Base-by-base conservation (phyloP, 2,113 vertebrate genomes). In the Ptilorrhoa leucosticta region DNA sequence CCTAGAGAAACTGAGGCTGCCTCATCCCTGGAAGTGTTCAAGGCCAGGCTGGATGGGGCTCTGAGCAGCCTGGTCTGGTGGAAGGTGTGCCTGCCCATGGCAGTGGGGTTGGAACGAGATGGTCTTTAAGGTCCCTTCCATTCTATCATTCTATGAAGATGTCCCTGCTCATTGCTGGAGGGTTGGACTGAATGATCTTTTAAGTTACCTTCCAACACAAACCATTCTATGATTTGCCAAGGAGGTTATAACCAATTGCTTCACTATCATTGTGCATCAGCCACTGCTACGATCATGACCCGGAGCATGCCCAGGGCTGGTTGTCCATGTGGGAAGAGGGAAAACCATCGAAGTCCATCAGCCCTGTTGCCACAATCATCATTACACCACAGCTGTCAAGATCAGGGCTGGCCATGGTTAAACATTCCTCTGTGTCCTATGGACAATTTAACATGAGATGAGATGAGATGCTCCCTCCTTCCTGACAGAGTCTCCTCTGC, bases 271-370 rank as follows among this genome's bases (percentile, higher is more conserved):
- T 0, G 2, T 1, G 3, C 26, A 86, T 27, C 44, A 87, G 33
- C 40, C 83, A 48, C 14, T 2, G 3, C 76, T 64, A 20, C 0
- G 0, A 9, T 37, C 12, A 1, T 22, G 45, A 60, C 40, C 37
- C 54, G 68, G 30, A 83, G 44, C 11, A 26, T 26, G 15, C 30
- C 19, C 60, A 70, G 45, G 50, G 12, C 82, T 54, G 7, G 10
- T 5, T 84, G 24, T 64, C 47, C 16, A 13, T 9, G 6, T 42
- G 50, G 42, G 26, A 90, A 85, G 15, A 77, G 10, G 24, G 22
- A 90, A 93, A 85, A 57, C 9, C 1, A 3, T n/a, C 71, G 64
- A 47, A 71, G 47, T 26, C 69, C 37, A 57, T 30, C 48, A 76
- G 27, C 31, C 18, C 31, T 54, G 6, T 50, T 82, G 31, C 39